A percentile compares a stretch with the other conserved stretches of the same genome.
Evolutionary conservation across 2,888 invertebrate genomes (phyloP).

Genomic region (Lymantria monacha): DNA sequence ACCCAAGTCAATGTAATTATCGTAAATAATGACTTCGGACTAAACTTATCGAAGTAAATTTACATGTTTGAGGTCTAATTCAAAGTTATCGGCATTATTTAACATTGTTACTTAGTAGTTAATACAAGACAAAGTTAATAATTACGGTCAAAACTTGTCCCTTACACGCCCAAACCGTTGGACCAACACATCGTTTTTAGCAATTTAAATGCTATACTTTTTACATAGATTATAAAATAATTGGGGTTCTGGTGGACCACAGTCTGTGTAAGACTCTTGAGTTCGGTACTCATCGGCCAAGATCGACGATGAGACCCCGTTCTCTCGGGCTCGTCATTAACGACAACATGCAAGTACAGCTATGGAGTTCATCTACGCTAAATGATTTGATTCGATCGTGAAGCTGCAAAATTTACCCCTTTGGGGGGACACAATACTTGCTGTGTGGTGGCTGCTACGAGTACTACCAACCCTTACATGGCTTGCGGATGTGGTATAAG

Average conservation of each 20-base stretch:
- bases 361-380: too few species aligned
- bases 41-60: too few species aligned
- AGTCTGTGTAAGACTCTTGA: slow-evolving; percentile 2
- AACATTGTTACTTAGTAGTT: background rate
- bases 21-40: too few species aligned
- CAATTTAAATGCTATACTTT: slow-evolving; percentile 24
- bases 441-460: too few species aligned
- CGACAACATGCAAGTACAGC: too few species aligned
- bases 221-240: slow-evolving; percentile 22
- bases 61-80: background rate
- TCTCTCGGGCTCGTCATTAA: background rate
- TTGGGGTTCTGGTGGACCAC: slow-evolving; percentile 20
- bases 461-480: too few species aligned
- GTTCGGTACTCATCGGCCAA: slow-evolving; percentile 14
- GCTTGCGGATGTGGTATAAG: too few species aligned
- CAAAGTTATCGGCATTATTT: background rate
- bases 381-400: too few species aligned
- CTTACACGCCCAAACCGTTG: background rate
- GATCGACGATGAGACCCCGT: slow-evolving; percentile 7
- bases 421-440: too few species aligned
- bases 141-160: background rate
- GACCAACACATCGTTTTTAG: slow-evolving; percentile 23
- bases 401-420: too few species aligned
- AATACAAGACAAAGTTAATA: background rate
- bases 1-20: too few species aligned